These are phyloP conservation scores for Tetramorium bicarinatum DNA, from an alignment of 2,888 invertebrate species.

Conservation along the genomic window DNA sequence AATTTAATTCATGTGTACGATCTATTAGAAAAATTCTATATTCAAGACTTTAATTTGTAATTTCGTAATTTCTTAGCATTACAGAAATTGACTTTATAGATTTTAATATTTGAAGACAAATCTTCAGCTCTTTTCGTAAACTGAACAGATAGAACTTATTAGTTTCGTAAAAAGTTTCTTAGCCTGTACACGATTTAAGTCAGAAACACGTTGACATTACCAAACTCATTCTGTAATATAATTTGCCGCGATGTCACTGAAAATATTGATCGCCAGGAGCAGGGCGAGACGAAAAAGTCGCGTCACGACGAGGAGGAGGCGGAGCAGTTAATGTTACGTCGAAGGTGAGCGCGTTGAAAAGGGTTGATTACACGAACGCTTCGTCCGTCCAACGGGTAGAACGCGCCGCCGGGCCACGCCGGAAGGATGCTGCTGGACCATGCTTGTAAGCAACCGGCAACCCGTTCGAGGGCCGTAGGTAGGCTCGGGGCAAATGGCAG, in stretches of 20 bases:
- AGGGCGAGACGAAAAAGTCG: slow-evolving; percentile 71
- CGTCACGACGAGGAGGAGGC: slow-evolving; percentile 64
- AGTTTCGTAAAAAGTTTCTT: neutral
- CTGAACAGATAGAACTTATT: neutral
- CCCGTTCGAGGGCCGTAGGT: slow-evolving; percentile 68
- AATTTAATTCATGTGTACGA: neutral
- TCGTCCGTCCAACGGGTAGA: slow-evolving; percentile 82
- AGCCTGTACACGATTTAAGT: neutral
- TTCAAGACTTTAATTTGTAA: neutral
- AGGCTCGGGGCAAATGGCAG: slow-evolving; percentile 87
- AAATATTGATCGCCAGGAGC: slow-evolving; percentile 69
- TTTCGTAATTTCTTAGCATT: neutral
- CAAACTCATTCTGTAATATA: neutral
- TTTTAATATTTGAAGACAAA: neutral
- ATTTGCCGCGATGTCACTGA: slow-evolving; percentile 44
- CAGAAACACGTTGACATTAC: neutral
- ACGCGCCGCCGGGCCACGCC: slow-evolving; percentile 73
- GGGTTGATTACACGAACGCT: slow-evolving; percentile 86
- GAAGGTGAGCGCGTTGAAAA: slow-evolving; percentile 86
- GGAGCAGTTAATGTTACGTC: slow-evolving; percentile 68
- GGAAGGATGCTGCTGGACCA: slow-evolving; percentile 81
- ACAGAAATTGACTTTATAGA: neutral
- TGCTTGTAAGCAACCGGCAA: slow-evolving; percentile 72
- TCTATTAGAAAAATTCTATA: neutral
- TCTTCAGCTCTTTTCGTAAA: neutral